phyloP scores from a whole-genome alignment of 2,797 vertebrate species.

The Enteromius fasciolatus region DNA sequence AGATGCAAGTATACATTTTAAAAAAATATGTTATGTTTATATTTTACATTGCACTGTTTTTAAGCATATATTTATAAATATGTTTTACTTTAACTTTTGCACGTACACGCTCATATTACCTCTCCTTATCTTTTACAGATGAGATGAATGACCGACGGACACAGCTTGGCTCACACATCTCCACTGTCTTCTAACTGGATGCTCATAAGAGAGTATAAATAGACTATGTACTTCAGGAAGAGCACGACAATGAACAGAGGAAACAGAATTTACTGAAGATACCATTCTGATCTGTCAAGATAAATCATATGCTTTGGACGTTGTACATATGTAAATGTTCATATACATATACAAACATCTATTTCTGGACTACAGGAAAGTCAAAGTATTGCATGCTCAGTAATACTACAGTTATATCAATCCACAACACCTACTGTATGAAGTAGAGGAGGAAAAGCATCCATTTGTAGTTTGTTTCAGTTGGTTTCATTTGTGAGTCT shows the following conservation, averaged over 20 bases:
- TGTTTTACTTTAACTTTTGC: neutral
- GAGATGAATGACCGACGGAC: neutral
- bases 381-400: constrained; percentile 13
- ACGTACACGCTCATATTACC: neutral
- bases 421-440: neutral
- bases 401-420: constrained; percentile 9
- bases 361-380: constrained; percentile 23
- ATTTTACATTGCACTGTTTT: too few species aligned
- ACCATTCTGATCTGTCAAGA: neutral
- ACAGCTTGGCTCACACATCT: constrained; percentile 1
- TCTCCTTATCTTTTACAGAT: constrained; percentile 29
- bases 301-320: neutral
- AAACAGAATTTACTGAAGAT: neutral
- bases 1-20: too few species aligned
- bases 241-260: neutral
- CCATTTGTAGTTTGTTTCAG: neutral
- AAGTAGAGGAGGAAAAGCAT: neutral
- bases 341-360: neutral
- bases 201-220: neutral
- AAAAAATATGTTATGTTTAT: too few species aligned
- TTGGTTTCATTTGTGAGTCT: neutral
- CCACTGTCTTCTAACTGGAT: constrained; percentile 19
- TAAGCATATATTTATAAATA: neutral
- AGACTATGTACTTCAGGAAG: neutral
- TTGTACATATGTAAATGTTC: constrained; percentile 37